Percentiles rank a stretch among this genome's conserved stretches.
Evolutionary conservation across 2,888 invertebrate genomes (phyloP).

Genomic region (Oxyscelio sp.): DNA sequence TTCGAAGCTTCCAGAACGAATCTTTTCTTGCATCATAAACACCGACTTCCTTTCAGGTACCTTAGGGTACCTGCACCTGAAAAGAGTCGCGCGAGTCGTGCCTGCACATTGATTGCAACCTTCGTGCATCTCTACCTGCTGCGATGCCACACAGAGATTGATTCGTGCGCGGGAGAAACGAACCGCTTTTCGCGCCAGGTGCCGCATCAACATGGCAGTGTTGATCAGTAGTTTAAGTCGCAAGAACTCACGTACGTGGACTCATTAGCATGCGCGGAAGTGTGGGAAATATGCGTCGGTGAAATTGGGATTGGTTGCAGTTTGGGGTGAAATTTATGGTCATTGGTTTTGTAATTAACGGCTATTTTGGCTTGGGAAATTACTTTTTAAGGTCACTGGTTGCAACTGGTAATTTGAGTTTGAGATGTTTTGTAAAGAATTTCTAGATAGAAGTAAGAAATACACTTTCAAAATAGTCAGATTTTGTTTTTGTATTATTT

Average conservation of each 20-base stretch:
- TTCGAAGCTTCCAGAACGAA: constrained; percentile 46
- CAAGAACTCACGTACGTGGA: constrained; percentile 20
- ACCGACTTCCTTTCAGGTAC: constrained; percentile 55
- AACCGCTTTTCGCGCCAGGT: constrained; percentile 37
- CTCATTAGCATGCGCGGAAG: constrained; percentile 62
- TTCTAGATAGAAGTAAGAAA: no score
- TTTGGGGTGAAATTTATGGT: constrained; percentile 40
- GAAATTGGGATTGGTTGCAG: constrained; percentile 45
- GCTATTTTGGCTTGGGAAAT: no score
- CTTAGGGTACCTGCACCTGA: constrained; percentile 45
- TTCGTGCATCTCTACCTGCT: constrained; percentile 12
- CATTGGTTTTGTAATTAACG: constrained; percentile 31
- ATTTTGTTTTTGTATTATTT: no score
- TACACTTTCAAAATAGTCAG: no score
- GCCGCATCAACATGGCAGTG: no score
- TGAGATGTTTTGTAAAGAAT: no score
- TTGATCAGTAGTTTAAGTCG: no score
- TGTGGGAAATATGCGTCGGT: constrained; percentile 40
- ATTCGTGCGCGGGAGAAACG: background rate
- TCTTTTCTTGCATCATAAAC: constrained; percentile 59
- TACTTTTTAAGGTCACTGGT: no score
- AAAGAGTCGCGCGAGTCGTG: constrained; percentile 38
- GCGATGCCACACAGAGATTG: background rate
- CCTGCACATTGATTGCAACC: constrained; percentile 39
- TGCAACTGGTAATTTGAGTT: no score